phyloP scores from a whole-genome alignment of 2,888 invertebrate species.

The Frankliniella fusca region DNA sequence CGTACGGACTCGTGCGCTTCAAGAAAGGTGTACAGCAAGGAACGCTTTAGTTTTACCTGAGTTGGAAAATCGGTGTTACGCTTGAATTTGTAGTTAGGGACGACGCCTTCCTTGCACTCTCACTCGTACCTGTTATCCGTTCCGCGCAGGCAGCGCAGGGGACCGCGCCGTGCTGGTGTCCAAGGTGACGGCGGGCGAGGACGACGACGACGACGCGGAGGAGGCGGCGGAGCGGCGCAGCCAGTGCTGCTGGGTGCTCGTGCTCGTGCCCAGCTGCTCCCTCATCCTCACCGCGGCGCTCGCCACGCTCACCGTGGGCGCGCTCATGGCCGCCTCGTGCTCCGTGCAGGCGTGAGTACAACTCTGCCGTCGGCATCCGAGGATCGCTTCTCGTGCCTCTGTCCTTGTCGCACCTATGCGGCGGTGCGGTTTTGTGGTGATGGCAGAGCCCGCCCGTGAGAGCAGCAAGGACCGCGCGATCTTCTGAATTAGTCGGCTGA shows the following conservation, averaged over 20 bases:
- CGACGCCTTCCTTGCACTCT: no score
- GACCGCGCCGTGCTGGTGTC: background rate
- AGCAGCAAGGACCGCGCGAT: no score
- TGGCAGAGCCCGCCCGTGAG: no score
- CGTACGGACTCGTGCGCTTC: no score
- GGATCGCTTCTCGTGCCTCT: background rate
- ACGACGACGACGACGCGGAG: background rate
- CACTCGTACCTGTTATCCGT: background rate
- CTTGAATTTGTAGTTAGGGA: no score
- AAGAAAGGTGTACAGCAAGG: no score
- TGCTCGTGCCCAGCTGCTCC: constrained; percentile 11
- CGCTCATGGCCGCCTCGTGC: constrained; percentile 19
- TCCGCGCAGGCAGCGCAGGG: background rate
- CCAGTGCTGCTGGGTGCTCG: constrained; percentile 13
- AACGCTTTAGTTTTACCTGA: no score
- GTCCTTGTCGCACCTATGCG: background rate
- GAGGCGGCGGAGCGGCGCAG: background rate
- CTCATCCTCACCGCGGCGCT: background rate
- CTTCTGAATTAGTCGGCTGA: no score
- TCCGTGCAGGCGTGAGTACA: constrained; percentile 12
- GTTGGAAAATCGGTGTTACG: no score
- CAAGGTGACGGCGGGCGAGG: background rate
- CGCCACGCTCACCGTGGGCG: background rate
- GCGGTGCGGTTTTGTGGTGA: no score
- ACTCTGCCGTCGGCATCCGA: background rate